These are phyloP conservation scores for Neoseiulus cucumeris DNA, from an alignment of 1,140 invertebrate species.

Conservation along the genomic window DNA sequence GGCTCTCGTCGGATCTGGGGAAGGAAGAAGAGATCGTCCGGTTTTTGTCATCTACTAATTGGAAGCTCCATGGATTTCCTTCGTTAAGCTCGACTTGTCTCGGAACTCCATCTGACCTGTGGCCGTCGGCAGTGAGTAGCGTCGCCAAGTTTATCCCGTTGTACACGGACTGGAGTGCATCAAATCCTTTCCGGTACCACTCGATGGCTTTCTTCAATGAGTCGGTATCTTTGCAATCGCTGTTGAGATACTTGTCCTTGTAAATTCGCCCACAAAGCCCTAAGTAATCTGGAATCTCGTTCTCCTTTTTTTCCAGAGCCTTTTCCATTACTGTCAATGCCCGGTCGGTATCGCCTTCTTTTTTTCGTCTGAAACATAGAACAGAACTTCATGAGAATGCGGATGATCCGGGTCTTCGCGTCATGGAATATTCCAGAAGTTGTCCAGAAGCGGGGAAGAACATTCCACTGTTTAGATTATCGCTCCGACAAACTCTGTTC, in stretches of 20 bases:
- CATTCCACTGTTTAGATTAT: neutral
- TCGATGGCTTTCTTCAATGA: constrained; percentile 78
- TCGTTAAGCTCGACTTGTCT: too few species aligned
- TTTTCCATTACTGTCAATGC: constrained; percentile 75
- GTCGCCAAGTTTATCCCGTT: constrained; percentile 97
- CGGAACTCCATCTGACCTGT: too few species aligned
- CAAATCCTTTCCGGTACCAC: constrained; percentile 97
- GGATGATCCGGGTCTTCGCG: neutral
- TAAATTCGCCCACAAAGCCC: constrained; percentile 95
- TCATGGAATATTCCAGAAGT: neutral
- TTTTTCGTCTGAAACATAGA: constrained; percentile 52
- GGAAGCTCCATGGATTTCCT: too few species aligned
- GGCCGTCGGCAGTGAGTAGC: constrained; percentile 85
- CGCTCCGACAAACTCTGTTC: too few species aligned
- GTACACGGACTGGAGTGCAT: constrained; percentile 94
- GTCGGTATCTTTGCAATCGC: constrained; percentile 64
- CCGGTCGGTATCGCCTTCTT: constrained; percentile 77
- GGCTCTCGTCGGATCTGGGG: neutral
- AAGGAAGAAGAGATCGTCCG: too few species aligned
- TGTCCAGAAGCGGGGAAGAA: neutral
- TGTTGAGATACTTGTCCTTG: constrained; percentile 96
- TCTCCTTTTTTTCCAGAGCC: constrained; percentile 73
- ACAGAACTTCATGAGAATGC: constrained; percentile 8
- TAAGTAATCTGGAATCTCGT: constrained; percentile 82
- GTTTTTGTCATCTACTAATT: too few species aligned